Conservation (phyloP, 2,888 invertebrate genomes). For the Alentia gelatinosa region DNA sequence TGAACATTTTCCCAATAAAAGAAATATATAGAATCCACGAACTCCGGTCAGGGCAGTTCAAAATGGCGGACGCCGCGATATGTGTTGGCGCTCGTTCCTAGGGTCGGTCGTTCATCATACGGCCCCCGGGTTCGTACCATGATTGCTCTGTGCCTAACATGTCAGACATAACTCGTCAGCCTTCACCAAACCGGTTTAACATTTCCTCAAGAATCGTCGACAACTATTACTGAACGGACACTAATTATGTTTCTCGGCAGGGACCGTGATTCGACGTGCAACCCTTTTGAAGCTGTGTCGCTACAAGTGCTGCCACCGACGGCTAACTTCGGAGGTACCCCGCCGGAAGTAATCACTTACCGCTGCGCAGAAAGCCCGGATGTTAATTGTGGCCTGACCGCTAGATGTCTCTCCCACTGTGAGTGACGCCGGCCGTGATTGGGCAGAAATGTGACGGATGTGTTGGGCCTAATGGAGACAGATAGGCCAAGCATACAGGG, state of each 20-base stretch:
- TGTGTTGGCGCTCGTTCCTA: neutral
- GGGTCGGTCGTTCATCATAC: neutral
- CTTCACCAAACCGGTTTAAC: neutral
- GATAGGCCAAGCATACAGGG: neutral
- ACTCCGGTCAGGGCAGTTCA: too few species aligned
- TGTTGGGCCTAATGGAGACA: constrained; percentile 34
- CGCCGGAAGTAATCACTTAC: constrained; percentile 46
- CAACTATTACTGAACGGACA: constrained; percentile 21
- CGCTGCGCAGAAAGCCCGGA: constrained; percentile 43
- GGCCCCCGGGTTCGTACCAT: neutral
- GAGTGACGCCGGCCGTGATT: constrained; percentile 30
- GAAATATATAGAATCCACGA: too few species aligned
- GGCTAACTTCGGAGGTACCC: neutral
- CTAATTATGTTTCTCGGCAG: constrained; percentile 30
- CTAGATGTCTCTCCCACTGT: constrained; percentile 43
- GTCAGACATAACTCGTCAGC: neutral
- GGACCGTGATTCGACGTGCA: neutral
- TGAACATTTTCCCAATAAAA: too few species aligned
- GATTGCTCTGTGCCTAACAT: neutral
- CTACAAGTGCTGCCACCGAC: neutral
- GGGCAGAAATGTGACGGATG: constrained; percentile 43
- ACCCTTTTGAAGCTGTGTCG: neutral
- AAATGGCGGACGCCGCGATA: neutral
- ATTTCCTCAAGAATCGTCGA: neutral
- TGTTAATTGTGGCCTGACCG: constrained; percentile 47